Evolutionary conservation across 2,113 vertebrate genomes (phyloP), one percentile per base, ranked within the genome.

Genomic region (Pituophis catenifer): DNA sequence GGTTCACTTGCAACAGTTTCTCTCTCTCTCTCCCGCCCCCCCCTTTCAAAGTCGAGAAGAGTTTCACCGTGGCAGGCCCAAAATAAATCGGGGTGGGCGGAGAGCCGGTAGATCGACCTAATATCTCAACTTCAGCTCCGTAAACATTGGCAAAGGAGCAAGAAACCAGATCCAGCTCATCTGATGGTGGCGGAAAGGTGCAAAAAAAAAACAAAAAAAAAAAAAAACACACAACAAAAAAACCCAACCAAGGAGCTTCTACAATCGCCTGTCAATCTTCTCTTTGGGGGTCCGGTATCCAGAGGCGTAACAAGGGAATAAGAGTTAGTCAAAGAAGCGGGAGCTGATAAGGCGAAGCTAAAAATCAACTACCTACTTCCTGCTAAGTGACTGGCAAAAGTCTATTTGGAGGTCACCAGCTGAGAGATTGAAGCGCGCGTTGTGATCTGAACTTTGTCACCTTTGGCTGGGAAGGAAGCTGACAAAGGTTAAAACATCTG

Each of bases 401-500:
- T 96, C 97, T 98, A 97, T 98, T 98, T 97, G 97, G 98, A 98
- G 99, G 98, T 99, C 99, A 99, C 97, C 98, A 98, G 86, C 97
- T 97, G 98, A 98, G 98, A 98, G 98, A 98, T 97, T 98, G 98
- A 97, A 98, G 98, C 98, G 98, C 98, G 98, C 98, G 98, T 98
- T 98, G 98, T 97, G 98, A 98, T 98, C 98, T 99, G 99, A 99
- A 99, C 99, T 98, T 98, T 98, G 97, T 99, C 98, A 98, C 98
- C 98, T 98, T 97, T 98, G 97, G 98, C 98, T 97, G 98, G 98
- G 98, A 98, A 98, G 98, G 98, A 98, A 98, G 97, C 98, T 97
- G 98, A 97, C 98, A 99, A 98, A 99, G 99, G 99, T 99, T 99
- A 99, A 99, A 99, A 99, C 98, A 99, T 98, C 98, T 97, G 91